Conservation (phyloP, 2,888 invertebrate species). For the Dimorphilus gyrociliatus region DNA sequence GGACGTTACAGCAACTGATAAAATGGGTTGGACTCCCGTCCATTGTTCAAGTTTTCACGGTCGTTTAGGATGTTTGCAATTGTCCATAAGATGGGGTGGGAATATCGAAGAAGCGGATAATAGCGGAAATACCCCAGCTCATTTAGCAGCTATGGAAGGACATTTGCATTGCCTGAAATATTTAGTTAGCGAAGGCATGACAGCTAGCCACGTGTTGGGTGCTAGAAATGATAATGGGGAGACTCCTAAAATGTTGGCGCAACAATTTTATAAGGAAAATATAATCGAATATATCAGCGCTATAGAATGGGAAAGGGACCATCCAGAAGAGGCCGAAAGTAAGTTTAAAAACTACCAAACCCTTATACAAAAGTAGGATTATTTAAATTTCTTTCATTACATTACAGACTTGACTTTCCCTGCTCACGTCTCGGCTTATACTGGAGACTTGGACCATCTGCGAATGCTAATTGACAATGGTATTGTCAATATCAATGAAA, state of each 20-base stretch:
- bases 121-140: conserved; percentile 37
- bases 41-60: conserved; percentile 37
- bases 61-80: conserved; percentile 34
- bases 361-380: neutral
- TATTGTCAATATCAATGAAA: conserved; percentile 37
- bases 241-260: conserved; percentile 35
- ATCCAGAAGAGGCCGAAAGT: conserved; percentile 37
- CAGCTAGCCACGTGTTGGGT: conserved; percentile 23
- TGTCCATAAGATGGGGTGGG: conserved; percentile 34
- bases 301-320: conserved; percentile 36
- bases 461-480: conserved; percentile 36
- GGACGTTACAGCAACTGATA: conserved; percentile 32
- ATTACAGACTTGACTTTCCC: conserved; percentile 35
- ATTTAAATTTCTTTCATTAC: neutral
- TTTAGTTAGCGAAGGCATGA: conserved; percentile 23
- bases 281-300: conserved; percentile 35
- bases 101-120: conserved; percentile 33
- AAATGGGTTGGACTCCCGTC: conserved; percentile 34
- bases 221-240: conserved; percentile 39
- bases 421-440: conserved; percentile 37
- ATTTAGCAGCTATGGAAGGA: conserved; percentile 36
- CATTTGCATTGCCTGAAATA: conserved; percentile 36
- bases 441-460: conserved; percentile 34
- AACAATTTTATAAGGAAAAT: conserved; percentile 36
- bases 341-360: conserved; percentile 8